These are phyloP conservation scores for Oncorhynchus nerka DNA, from an alignment of 2,113 vertebrate species.

Conservation along the genomic window DNA sequence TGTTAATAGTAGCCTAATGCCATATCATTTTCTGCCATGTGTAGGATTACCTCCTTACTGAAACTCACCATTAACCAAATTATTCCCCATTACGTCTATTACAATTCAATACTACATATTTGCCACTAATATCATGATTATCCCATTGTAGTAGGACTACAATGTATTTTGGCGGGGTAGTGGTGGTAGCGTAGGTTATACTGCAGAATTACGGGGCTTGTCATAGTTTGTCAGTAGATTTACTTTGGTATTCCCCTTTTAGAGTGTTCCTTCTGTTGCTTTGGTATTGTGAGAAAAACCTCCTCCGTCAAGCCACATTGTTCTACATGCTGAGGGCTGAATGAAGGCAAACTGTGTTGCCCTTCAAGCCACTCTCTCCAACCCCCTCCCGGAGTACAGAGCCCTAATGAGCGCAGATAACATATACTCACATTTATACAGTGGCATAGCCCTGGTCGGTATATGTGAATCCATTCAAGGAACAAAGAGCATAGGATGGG, in stretches of 20 bases:
- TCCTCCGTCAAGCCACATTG: constrained; percentile 38
- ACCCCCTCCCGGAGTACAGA: constrained; percentile 20
- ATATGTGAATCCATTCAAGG: constrained; percentile 34
- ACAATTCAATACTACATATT: too few relatives aligned
- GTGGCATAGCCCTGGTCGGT: constrained; percentile 5
- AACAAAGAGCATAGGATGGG: constrained; percentile 10
- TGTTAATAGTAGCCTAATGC: too few relatives aligned
- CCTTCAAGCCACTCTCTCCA: constrained; percentile 19
- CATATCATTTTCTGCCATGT: too few relatives aligned
- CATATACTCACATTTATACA: constrained; percentile 43
- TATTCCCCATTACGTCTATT: too few relatives aligned
- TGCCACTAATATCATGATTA: too few relatives aligned
- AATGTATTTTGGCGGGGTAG: too few relatives aligned
- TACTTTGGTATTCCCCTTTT: constrained; percentile 27
- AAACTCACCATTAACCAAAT: too few relatives aligned
- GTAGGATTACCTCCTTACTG: too few relatives aligned
- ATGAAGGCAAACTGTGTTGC: constrained; percentile 24
- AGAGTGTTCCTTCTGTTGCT: constrained; percentile 28
- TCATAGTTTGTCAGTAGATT: constrained; percentile 41
- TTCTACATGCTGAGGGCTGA: constrained; percentile 49
- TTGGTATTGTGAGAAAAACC: constrained; percentile 44
- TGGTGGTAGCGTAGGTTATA: too few relatives aligned
- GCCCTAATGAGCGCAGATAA: constrained; percentile 35
- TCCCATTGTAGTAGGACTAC: too few relatives aligned
- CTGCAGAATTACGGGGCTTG: constrained; percentile 5